Percentiles rank a stretch among this genome's conserved stretches.
Evolutionary conservation across 64 coral and sea anemone species (phyloP).

Genomic region (Dendronephthya gigantea): DNA sequence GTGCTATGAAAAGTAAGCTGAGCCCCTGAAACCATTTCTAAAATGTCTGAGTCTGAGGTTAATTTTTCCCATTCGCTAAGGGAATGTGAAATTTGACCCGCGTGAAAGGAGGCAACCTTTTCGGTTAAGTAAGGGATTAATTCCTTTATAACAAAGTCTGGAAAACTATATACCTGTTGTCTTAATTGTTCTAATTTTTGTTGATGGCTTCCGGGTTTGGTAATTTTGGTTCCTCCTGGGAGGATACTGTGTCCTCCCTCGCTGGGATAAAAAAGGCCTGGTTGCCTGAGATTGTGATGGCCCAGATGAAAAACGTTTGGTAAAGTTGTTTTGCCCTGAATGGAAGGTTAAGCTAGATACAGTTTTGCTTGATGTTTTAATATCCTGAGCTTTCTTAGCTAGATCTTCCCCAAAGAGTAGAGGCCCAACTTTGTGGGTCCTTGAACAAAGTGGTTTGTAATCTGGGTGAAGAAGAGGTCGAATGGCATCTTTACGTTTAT

Average conservation of each 20-base stretch:
- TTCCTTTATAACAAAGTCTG: not conserved
- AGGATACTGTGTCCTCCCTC: not conserved
- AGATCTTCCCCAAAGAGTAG: constrained; percentile 43
- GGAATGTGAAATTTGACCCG: not conserved
- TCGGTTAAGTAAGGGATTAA: not conserved
- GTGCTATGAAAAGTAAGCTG: not conserved
- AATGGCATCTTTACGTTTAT: constrained; percentile 42
- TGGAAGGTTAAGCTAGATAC: constrained; percentile 11
- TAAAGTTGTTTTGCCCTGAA: not conserved
- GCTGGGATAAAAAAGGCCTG: constrained; percentile 2
- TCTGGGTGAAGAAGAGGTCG: constrained; percentile 37
- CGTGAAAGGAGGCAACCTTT: not conserved
- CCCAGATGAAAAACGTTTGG: not conserved
- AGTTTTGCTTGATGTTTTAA: constrained; percentile 47
- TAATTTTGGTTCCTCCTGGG: not conserved
- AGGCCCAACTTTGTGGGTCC: constrained; percentile 37
- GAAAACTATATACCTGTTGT: not conserved
- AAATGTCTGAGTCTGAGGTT: not conserved
- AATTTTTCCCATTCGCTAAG: not conserved
- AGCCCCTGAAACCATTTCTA: not conserved
- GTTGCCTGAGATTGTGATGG: not conserved
- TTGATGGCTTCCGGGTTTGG: not conserved
- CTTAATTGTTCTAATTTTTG: not conserved
- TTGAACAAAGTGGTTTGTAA: constrained; percentile 51
- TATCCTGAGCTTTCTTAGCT: constrained; percentile 42